A percentile compares a stretch with the other conserved stretches of the same genome.
These are phyloP conservation scores for Actenoides lindsayi DNA, from an alignment of 2,113 vertebrate species.

Conservation along the genomic window DNA sequence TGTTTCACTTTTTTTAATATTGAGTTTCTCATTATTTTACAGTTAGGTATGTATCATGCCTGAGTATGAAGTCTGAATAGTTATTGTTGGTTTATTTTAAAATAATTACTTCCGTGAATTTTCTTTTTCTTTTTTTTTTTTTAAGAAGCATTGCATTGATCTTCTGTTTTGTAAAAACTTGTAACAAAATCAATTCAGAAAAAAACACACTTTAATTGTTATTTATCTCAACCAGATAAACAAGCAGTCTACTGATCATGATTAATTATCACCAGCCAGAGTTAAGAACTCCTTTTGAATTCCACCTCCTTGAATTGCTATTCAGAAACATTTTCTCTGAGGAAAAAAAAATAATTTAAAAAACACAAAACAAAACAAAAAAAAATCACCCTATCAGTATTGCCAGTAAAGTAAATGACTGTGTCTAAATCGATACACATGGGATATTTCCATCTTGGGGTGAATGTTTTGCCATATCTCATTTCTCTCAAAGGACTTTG, in stretches of 20 bases:
- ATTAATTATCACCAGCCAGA: background rate
- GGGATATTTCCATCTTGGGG: background rate
- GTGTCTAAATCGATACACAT: background rate
- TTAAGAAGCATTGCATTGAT: background rate
- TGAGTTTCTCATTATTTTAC: background rate
- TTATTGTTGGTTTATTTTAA: background rate
- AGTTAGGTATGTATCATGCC: background rate
- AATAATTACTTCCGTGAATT: background rate
- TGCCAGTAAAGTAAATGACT: background rate
- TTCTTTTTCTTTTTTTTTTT: background rate
- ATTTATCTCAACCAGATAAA: background rate
- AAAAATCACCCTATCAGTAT: background rate
- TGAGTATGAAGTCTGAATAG: background rate
- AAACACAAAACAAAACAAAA: background rate
- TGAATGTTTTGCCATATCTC: background rate
- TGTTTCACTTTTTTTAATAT: background rate
- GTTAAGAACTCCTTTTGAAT: background rate
- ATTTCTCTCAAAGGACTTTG: background rate
- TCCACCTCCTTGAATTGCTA: background rate
- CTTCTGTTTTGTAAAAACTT: background rate
- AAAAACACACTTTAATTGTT: background rate
- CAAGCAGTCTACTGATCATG: background rate
- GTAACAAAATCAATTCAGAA: background rate
- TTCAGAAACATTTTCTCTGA: background rate
- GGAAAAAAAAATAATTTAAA: too few relatives aligned